phyloP scores from a whole-genome alignment of 2,888 invertebrate species.

The Rhagium mordax region DNA sequence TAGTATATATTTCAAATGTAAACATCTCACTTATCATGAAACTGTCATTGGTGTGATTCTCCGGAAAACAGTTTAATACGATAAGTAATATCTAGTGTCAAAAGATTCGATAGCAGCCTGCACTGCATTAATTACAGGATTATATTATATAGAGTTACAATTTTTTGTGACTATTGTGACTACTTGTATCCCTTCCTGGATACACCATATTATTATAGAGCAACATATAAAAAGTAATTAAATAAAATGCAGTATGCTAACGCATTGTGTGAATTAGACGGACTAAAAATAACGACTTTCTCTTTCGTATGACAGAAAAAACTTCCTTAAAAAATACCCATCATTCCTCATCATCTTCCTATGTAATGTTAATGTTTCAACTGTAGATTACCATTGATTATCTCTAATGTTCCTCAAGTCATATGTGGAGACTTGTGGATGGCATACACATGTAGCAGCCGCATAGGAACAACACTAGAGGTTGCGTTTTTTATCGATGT shows the following conservation, averaged over 20 bases:
- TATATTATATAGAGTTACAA: too few relatives aligned
- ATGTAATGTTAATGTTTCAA: constrained; percentile 20
- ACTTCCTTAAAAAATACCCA: constrained; percentile 10
- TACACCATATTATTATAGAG: too few relatives aligned
- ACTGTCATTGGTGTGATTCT: too few relatives aligned
- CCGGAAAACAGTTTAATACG: too few relatives aligned
- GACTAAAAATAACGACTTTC: neutral
- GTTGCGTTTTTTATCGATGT: constrained; percentile 38
- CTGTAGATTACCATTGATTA: constrained; percentile 22
- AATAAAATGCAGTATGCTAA: neutral
- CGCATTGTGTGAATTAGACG: neutral
- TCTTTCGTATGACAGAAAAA: constrained; percentile 3
- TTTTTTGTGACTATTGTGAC: too few relatives aligned
- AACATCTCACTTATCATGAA: too few relatives aligned
- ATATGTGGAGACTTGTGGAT: constrained; percentile 34
- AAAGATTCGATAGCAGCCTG: too few relatives aligned
- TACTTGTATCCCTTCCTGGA: too few relatives aligned
- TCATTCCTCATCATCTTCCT: constrained; percentile 13
- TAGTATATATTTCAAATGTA: too few relatives aligned
- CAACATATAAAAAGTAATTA: neutral
- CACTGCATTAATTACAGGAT: too few relatives aligned
- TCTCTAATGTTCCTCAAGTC: constrained; percentile 24
- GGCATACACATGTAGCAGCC: constrained; percentile 36
- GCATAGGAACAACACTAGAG: constrained; percentile 31
- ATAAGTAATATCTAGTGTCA: too few relatives aligned